These are phyloP conservation scores for Melanargia galathea DNA, from an alignment of 2,888 invertebrate genomes.

Conservation along the genomic window DNA sequence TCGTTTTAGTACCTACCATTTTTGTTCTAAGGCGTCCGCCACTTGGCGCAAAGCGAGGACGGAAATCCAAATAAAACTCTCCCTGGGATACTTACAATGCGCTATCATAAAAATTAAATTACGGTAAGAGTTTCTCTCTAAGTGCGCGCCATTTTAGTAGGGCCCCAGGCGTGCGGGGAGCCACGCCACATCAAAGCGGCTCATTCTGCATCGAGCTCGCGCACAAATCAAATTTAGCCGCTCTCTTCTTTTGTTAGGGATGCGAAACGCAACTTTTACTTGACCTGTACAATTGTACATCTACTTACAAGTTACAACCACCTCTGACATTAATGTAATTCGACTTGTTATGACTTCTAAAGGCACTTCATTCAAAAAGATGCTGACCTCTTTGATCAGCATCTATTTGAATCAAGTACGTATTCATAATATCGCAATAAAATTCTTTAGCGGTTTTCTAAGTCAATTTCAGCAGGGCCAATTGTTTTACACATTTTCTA, in stretches of 20 bases:
- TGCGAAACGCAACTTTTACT: slow-evolving; percentile 54
- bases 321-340: slow-evolving; percentile 13
- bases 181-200: slow-evolving; percentile 75
- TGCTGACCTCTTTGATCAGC: too few relatives aligned
- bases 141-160: slow-evolving; percentile 75
- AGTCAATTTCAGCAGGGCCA: background rate
- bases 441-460: too few relatives aligned
- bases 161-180: slow-evolving; percentile 51
- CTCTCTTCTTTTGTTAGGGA: slow-evolving; percentile 71
- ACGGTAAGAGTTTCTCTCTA: slow-evolving; percentile 75
- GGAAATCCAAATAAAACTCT: slow-evolving; percentile 60
- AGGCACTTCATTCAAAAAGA: too few relatives aligned
- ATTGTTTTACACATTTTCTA: background rate
- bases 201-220: slow-evolving; percentile 64
- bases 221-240: slow-evolving; percentile 77
- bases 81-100: slow-evolving; percentile 73
- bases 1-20: background rate
- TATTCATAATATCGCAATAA: too few relatives aligned
- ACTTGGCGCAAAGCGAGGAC: slow-evolving; percentile 20
- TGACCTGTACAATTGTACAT: slow-evolving; percentile 43
- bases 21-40: slow-evolving; percentile 15
- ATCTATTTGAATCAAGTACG: background rate
- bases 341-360: background rate
- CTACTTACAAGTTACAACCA: background rate
- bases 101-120: slow-evolving; percentile 82